phyloP scores from a whole-genome alignment of 2,888 invertebrate species.

The Celastrina argiolus region DNA sequence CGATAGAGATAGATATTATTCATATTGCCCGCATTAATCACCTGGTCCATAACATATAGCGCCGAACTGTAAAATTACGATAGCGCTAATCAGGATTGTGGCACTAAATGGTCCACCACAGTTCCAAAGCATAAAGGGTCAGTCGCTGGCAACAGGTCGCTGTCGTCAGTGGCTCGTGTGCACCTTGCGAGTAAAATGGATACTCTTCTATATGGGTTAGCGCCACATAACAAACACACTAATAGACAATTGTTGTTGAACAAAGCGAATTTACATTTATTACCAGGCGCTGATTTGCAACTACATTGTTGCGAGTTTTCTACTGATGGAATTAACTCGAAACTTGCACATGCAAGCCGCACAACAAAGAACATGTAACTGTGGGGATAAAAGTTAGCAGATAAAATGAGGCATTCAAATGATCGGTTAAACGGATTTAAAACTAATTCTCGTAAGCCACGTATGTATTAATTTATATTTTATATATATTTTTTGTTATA shows the following conservation, averaged over 20 bases:
- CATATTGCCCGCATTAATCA: no score
- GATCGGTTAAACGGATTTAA: background rate
- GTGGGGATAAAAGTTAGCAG: background rate
- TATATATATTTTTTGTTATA: no score
- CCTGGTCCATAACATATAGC: no score
- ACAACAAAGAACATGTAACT: background rate
- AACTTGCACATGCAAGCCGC: background rate
- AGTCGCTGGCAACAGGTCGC: no score
- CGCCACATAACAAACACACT: constrained; percentile 40
- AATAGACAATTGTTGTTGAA: constrained; percentile 54
- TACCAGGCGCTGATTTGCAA: constrained; percentile 19
- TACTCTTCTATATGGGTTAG: constrained; percentile 31
- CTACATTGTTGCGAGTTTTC: constrained; percentile 13
- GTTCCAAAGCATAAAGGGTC: no score
- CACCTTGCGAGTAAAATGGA: constrained; percentile 39
- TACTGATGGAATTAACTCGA: constrained; percentile 21
- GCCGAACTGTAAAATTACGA: no score
- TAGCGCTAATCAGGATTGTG: no score
- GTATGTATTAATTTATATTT: no score
- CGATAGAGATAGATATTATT: no score
- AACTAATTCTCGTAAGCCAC: no score
- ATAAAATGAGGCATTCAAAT: background rate
- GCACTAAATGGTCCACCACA: no score
- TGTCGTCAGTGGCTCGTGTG: no score
- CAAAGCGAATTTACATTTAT: constrained; percentile 53